Conservation (phyloP, 2,113 vertebrate species). For the Ciconia stormi region DNA sequence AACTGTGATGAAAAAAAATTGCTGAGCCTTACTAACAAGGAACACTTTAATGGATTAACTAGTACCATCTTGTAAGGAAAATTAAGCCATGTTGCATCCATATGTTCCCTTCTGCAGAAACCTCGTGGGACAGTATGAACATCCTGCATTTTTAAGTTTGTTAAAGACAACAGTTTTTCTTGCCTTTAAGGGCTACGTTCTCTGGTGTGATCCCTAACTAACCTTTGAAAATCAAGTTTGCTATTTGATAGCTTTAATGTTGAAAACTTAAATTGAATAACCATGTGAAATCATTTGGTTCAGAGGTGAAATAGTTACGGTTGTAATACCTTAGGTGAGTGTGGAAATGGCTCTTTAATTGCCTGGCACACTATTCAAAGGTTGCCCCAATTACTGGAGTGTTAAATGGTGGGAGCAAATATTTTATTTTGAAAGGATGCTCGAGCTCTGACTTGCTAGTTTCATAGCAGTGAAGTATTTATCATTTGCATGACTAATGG, state of each 20-base stretch:
- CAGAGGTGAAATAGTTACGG: slow-evolving; percentile 69
- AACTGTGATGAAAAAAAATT: slow-evolving; percentile 68
- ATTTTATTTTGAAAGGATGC: slow-evolving; percentile 77
- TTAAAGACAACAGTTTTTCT: slow-evolving; percentile 68
- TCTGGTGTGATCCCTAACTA: slow-evolving; percentile 72
- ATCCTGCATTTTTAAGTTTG: slow-evolving; percentile 72
- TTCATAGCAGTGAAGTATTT: slow-evolving; percentile 74
- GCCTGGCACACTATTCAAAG: slow-evolving; percentile 66
- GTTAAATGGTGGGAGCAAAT: slow-evolving; percentile 67
- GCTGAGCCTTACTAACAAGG: slow-evolving; percentile 75
- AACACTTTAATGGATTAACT: slow-evolving; percentile 65
- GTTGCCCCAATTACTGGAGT: slow-evolving; percentile 73
- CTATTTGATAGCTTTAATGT: slow-evolving; percentile 74
- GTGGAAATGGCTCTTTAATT: slow-evolving; percentile 65
- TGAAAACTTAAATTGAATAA: slow-evolving; percentile 65
- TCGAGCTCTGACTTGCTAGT: slow-evolving; percentile 73
- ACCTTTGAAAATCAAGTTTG: slow-evolving; percentile 74
- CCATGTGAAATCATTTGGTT: slow-evolving; percentile 68
- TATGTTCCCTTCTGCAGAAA: slow-evolving; percentile 73
- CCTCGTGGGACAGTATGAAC: slow-evolving; percentile 67
- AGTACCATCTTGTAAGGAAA: slow-evolving; percentile 79
- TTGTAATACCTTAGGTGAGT: slow-evolving; percentile 66
- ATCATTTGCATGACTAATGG: slow-evolving; percentile 82
- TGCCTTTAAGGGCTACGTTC: slow-evolving; percentile 78
- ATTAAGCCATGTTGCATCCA: slow-evolving; percentile 82